Evolutionary conservation across 1,140 invertebrate species (phyloP).

Genomic region (Drosophila fuyamai): DNA sequence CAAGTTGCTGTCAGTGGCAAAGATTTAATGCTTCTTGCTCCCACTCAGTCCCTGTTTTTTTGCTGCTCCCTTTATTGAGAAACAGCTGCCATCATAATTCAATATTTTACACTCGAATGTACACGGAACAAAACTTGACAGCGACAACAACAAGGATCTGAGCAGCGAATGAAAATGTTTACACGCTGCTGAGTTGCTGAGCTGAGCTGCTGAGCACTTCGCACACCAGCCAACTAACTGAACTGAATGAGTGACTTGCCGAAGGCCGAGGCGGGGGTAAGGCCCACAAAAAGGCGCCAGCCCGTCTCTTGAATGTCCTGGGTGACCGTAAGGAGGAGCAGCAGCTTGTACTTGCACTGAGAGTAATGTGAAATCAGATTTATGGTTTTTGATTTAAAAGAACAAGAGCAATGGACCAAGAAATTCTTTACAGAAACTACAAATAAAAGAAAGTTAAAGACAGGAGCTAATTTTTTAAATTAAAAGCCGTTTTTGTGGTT

Average conservation of each 20-base stretch:
- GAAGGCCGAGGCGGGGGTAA: slow-evolving; percentile 8
- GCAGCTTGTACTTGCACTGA: slow-evolving; percentile 5
- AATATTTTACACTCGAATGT: slow-evolving; percentile 82
- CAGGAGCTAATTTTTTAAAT: too few relatives aligned
- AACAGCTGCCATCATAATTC: slow-evolving; percentile 82
- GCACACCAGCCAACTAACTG: slow-evolving; percentile 45
- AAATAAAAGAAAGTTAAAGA: too few relatives aligned
- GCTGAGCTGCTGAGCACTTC: slow-evolving; percentile 49
- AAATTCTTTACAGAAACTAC: neutral
- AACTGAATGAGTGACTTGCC: slow-evolving; percentile 29
- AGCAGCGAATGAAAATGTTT: slow-evolving; percentile 75
- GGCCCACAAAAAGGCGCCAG: slow-evolving; percentile 45
- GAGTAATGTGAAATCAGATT: neutral
- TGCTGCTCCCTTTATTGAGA: slow-evolving; percentile 64
- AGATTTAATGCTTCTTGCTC: slow-evolving; percentile 68
- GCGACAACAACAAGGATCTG: slow-evolving; percentile 34
- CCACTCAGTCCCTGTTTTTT: slow-evolving; percentile 2
- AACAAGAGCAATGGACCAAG: neutral
- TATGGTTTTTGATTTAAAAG: neutral
- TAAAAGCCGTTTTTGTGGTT: too few relatives aligned
- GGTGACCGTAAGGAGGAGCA: slow-evolving; percentile 51
- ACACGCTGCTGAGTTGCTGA: slow-evolving; percentile 67
- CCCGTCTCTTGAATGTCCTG: slow-evolving; percentile 57
- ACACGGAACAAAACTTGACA: slow-evolving; percentile 76
- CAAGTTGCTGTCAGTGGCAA: slow-evolving; percentile 73